Conservation (phyloP, 1,140 invertebrate species). For the Polypedilum vanderplanki region DNA sequence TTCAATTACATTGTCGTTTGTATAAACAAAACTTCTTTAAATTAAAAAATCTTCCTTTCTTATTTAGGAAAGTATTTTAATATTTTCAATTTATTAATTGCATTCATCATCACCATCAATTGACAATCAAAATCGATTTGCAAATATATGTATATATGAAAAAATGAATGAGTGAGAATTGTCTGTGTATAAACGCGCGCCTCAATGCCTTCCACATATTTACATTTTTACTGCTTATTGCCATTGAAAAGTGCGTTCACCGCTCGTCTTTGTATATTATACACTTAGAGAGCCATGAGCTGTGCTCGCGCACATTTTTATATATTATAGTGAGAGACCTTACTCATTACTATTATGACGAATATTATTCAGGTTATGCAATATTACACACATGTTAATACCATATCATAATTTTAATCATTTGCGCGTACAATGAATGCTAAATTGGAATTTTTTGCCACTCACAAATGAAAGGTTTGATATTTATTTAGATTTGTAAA, state of each 20-base stretch:
- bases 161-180: neutral
- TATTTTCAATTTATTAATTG: neutral
- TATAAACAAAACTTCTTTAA: neutral
- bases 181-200: neutral
- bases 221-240: conserved; percentile 18
- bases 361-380: conserved; percentile 27
- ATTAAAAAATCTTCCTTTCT: no score
- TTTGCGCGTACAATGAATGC: neutral
- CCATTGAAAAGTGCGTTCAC: conserved; percentile 26
- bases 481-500: no score
- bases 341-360: conserved; percentile 24
- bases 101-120: neutral
- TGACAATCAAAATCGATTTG: neutral
- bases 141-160: neutral
- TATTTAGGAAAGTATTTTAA: no score
- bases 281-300: neutral
- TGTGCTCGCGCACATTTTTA: neutral
- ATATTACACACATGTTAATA: conserved; percentile 25
- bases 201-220: conserved; percentile 10
- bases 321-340: conserved; percentile 21
- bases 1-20: neutral
- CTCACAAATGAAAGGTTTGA: no score
- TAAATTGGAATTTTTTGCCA: neutral
- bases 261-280: neutral
- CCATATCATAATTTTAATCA: conserved; percentile 27